phyloP scores from a whole-genome alignment of 2,113 vertebrate genomes.

The Probosciger aterrimus region DNA sequence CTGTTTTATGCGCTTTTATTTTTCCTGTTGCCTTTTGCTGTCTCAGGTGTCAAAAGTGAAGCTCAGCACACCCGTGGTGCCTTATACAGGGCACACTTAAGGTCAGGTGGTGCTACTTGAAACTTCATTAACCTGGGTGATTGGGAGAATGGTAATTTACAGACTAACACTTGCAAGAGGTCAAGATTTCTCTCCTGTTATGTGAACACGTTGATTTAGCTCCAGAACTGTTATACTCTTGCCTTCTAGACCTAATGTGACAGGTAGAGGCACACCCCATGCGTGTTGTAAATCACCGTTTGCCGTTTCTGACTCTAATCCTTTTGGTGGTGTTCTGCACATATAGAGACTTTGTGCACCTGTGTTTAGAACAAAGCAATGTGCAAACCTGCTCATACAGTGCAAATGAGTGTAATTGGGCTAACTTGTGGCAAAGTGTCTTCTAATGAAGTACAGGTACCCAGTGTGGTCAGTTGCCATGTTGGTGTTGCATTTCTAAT shows the following conservation, averaged over 20 bases:
- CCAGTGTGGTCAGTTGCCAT: not conserved
- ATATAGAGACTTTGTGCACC: not conserved
- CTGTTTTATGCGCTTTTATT: conserved; percentile 70
- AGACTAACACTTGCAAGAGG: conserved; percentile 73
- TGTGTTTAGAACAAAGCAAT: not conserved
- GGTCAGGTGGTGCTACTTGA: conserved; percentile 82
- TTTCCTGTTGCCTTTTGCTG: conserved; percentile 79
- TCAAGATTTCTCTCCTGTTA: conserved; percentile 26
- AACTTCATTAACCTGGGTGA: conserved; percentile 74
- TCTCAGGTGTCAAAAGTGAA: conserved; percentile 85
- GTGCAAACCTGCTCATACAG: not conserved
- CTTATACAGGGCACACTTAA: conserved; percentile 85
- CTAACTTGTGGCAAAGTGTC: not conserved
- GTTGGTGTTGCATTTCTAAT: not conserved
- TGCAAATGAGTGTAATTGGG: not conserved
- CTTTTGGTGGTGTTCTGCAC: not conserved
- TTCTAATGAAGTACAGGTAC: not conserved
- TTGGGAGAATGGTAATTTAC: conserved; percentile 63
- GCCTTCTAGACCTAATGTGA: not conserved
- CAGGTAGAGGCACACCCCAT: not conserved
- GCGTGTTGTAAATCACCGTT: not conserved
- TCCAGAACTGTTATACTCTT: not conserved
- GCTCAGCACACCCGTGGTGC: conserved; percentile 75
- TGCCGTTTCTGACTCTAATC: conserved; percentile 7
- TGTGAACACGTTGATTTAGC: conserved; percentile 3